A percentile compares a stretch with the other conserved stretches of the same genome.
These are phyloP conservation scores for Stenchaetothrips biformis DNA, from an alignment of 2,888 invertebrate genomes.

Conservation along the genomic window DNA sequence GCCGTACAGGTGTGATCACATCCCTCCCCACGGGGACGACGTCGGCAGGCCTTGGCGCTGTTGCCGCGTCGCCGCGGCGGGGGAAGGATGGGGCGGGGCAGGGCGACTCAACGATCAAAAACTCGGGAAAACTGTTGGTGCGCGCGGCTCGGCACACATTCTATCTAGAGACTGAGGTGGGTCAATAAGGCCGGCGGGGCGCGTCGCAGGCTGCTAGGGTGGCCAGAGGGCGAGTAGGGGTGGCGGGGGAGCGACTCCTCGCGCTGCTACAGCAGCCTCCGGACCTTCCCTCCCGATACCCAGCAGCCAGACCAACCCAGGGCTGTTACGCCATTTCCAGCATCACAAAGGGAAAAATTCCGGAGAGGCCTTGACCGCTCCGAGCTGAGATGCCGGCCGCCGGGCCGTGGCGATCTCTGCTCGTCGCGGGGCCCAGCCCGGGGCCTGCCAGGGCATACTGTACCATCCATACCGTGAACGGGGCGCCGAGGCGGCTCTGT, in stretches of 20 bases:
- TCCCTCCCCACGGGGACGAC: not conserved
- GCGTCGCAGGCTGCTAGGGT: not conserved
- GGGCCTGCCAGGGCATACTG: not conserved
- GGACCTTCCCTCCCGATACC: not conserved
- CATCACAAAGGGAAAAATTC: not conserved
- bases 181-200: constrained; percentile 19
- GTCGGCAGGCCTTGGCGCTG: not conserved
- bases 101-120: constrained; percentile 11
- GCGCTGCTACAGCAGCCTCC: not conserved
- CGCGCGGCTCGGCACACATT: not conserved
- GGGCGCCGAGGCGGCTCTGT: no score
- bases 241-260: not conserved
- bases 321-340: not conserved
- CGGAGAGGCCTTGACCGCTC: constrained; percentile 8
- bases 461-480: not conserved
- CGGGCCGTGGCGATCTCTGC: no score
- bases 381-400: not conserved
- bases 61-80: constrained; percentile 12
- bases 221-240: not conserved
- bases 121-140: not conserved
- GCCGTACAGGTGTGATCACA: constrained; percentile 20
- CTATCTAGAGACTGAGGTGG: constrained; percentile 10
- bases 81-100: not conserved
- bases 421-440: not conserved
- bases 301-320: not conserved